Conservation (phyloP, 30 jellyfish, hydroid and myxozoan species). For the Nemopilema nomurai region DNA sequence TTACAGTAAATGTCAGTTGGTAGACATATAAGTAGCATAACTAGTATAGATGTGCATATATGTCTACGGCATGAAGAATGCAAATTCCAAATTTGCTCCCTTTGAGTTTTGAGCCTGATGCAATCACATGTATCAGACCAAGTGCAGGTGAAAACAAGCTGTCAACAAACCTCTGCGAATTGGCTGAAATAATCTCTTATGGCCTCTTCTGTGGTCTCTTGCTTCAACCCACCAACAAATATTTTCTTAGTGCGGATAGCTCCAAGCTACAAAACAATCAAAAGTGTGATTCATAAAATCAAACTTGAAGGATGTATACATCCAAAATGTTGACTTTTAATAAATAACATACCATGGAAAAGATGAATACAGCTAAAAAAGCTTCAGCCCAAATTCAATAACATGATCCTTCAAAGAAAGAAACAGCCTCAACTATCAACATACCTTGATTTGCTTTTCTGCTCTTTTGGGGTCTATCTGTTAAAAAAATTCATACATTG, state of each 20-base stretch:
- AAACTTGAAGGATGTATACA: no score
- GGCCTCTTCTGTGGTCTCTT: slow-evolving; percentile 91
- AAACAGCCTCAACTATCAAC: neutral
- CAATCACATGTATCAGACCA: no score
- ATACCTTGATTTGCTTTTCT: slow-evolving; percentile 73
- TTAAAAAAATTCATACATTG: neutral
- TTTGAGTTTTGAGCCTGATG: no score
- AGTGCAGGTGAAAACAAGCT: neutral
- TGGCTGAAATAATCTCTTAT: slow-evolving; percentile 83
- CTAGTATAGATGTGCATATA: no score
- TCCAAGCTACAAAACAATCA: slow-evolving; percentile 68
- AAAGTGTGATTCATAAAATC: no score
- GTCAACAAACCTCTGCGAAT: slow-evolving; percentile 70
- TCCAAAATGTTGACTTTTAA: no score
- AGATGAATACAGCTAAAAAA: no score
- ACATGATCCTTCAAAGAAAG: neutral
- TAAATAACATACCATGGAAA: no score
- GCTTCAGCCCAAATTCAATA: no score
- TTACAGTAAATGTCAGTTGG: no score
- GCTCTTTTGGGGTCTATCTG: slow-evolving; percentile 95
- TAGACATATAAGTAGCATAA: no score
- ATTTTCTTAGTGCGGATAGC: slow-evolving; percentile 87
- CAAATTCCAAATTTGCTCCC: no score
- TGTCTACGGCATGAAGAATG: neutral
- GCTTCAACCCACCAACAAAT: slow-evolving; percentile 95